Conservation (phyloP, 1,140 invertebrate genomes). For the Cydia fagiglandana region DNA sequence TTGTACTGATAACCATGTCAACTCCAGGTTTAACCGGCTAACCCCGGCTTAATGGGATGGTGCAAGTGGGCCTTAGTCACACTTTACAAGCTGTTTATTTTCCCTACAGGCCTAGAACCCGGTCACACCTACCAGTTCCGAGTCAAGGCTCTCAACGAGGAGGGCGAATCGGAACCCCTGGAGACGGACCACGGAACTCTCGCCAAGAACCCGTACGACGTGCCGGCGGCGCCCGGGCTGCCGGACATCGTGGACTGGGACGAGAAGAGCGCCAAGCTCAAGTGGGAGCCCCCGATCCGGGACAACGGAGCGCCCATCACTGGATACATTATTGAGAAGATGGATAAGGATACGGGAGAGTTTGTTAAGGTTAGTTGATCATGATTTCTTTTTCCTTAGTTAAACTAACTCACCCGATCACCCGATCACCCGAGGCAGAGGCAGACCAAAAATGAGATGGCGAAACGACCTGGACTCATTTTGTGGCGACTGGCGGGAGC, state of each 20-base stretch:
- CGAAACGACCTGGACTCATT: too few relatives aligned
- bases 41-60: too few relatives aligned
- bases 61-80: too few relatives aligned
- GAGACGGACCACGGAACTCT: slow-evolving; percentile 91
- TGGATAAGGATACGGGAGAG: slow-evolving; percentile 81
- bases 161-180: slow-evolving; percentile 96
- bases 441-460: too few relatives aligned
- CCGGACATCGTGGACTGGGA: slow-evolving; percentile 97
- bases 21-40: too few relatives aligned
- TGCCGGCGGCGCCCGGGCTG: slow-evolving; percentile 91
- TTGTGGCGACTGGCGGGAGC: too few relatives aligned
- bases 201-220: slow-evolving; percentile 98
- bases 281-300: slow-evolving; percentile 96
- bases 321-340: slow-evolving; percentile 91
- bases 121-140: slow-evolving; percentile 97
- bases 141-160: slow-evolving; percentile 96
- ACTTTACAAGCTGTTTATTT: not conserved
- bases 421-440: too few relatives aligned
- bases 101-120: slow-evolving; percentile 87
- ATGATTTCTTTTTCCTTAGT: too few relatives aligned
- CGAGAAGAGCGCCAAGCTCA: slow-evolving; percentile 94
- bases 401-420: too few relatives aligned
- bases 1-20: too few relatives aligned
- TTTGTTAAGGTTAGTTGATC: slow-evolving; percentile 76
- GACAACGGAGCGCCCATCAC: slow-evolving; percentile 98